These are phyloP conservation scores for Diachasmimorpha longicaudata DNA, from an alignment of 1,140 invertebrate species.

Conservation along the genomic window DNA sequence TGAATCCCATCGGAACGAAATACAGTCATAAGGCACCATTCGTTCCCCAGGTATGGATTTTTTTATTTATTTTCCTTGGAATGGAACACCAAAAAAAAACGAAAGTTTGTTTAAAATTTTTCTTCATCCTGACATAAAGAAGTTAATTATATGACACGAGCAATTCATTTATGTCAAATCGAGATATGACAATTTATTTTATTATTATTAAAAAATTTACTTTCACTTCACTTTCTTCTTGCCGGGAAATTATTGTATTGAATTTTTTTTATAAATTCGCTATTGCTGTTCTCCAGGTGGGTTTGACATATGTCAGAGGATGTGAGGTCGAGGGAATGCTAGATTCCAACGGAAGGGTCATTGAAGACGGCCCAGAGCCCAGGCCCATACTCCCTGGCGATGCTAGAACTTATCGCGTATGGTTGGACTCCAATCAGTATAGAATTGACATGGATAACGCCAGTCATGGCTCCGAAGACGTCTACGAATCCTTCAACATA, in stretches of 20 bases:
- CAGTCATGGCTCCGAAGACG: conserved; percentile 77
- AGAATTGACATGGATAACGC: conserved; percentile 87
- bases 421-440: conserved; percentile 97
- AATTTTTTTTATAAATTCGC: too few relatives aligned
- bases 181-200: too few relatives aligned
- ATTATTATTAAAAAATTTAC: too few relatives aligned
- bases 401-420: conserved; percentile 89
- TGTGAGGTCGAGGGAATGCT: conserved; percentile 99
- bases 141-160: too few relatives aligned
- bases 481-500: conserved; percentile 98
- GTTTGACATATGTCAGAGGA: conserved; percentile 89
- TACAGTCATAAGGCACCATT: conserved; percentile 85
- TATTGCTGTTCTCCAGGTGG: conserved; percentile 82
- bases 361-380: conserved; percentile 96
- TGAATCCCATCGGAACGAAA: conserved; percentile 81
- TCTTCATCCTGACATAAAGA: too few relatives aligned
- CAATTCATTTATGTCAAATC: too few relatives aligned
- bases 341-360: conserved; percentile 93
- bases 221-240: too few relatives aligned
- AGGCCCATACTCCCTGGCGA: conserved; percentile 86
- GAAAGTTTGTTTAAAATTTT: too few relatives aligned
- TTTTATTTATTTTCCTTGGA: too few relatives aligned
- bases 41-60: conserved; percentile 76
- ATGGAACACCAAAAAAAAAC: too few relatives aligned
- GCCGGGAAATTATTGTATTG: too few relatives aligned